Conservation (phyloP, 2,797 vertebrate species). For the Alfaro cultratus region DNA sequence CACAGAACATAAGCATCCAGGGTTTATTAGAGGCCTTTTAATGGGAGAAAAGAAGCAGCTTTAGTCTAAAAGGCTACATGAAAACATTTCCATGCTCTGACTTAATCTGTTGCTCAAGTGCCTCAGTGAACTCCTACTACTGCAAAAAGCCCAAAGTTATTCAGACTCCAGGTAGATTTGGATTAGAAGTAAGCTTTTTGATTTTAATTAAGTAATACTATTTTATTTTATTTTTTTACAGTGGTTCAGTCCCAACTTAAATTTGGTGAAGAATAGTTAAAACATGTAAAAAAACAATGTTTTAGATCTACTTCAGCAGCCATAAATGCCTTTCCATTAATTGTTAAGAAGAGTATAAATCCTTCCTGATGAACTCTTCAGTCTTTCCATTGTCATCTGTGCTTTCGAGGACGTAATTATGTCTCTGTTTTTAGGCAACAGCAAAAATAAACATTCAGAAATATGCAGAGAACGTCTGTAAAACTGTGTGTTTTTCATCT, state of each 20-base stretch:
- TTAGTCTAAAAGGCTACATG: not conserved
- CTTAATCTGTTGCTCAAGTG: not conserved
- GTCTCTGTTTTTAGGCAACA: slow-evolving; percentile 28
- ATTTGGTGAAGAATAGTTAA: not conserved
- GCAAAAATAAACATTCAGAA: slow-evolving; percentile 6
- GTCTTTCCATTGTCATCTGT: slow-evolving; percentile 24
- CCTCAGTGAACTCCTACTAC: not conserved
- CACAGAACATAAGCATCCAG: not conserved
- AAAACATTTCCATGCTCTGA: not conserved
- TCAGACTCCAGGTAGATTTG: not conserved
- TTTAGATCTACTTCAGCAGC: too few species aligned
- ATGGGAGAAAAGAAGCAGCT: not conserved
- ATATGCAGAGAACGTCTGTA: slow-evolving; percentile 44
- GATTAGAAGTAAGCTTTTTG: not conserved
- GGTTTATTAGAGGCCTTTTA: not conserved
- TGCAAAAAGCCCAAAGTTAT: not conserved
- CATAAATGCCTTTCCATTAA: not conserved
- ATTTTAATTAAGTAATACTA: not conserved
- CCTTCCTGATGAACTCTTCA: not conserved
- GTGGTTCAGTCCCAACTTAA: not conserved
- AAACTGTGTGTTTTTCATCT: slow-evolving; percentile 68
- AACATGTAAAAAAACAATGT: not conserved
- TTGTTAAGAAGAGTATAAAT: not conserved
- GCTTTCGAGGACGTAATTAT: not conserved
- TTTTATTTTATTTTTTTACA: not conserved